Evolutionary conservation across 2,797 vertebrate genomes (phyloP).

Genomic region (Neosalanx taihuensis): DNA sequence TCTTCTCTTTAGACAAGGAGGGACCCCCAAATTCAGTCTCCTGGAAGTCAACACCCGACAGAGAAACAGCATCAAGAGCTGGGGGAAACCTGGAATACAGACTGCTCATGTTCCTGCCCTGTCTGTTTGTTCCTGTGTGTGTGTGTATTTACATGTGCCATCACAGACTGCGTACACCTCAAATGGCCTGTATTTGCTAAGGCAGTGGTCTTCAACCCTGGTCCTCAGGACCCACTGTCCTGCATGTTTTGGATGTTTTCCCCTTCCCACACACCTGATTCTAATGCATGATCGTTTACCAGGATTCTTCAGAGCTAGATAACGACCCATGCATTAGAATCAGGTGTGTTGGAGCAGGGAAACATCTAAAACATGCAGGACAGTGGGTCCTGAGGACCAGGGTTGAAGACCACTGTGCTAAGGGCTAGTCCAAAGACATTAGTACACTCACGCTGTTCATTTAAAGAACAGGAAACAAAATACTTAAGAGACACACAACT

Average conservation of each 20-base stretch:
- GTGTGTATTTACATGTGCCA: not conserved
- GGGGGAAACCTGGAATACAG: no score
- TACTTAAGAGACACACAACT: not conserved
- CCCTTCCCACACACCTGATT: no score
- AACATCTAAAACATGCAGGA: no score
- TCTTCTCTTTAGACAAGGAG: constrained; percentile 45
- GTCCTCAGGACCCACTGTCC: no score
- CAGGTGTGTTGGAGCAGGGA: no score
- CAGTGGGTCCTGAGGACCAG: no score
- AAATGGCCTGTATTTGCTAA: constrained; percentile 7
- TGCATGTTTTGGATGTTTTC: no score
- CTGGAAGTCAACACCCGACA: constrained; percentile 26
- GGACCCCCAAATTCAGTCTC: constrained; percentile 35
- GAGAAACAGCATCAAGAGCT: not conserved
- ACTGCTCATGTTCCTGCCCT: not conserved
- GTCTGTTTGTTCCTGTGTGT: not conserved
- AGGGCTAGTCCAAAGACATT: not conserved
- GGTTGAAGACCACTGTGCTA: no score
- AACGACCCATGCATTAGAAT: no score
- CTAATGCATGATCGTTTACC: no score
- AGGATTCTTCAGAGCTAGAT: no score
- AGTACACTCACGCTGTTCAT: not conserved
- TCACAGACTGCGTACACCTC: not conserved
- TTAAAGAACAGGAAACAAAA: not conserved
- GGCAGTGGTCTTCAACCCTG: no score